Base-by-base conservation (phyloP, 2,888 invertebrate species). In the Pristionchus entomophagus region DNA sequence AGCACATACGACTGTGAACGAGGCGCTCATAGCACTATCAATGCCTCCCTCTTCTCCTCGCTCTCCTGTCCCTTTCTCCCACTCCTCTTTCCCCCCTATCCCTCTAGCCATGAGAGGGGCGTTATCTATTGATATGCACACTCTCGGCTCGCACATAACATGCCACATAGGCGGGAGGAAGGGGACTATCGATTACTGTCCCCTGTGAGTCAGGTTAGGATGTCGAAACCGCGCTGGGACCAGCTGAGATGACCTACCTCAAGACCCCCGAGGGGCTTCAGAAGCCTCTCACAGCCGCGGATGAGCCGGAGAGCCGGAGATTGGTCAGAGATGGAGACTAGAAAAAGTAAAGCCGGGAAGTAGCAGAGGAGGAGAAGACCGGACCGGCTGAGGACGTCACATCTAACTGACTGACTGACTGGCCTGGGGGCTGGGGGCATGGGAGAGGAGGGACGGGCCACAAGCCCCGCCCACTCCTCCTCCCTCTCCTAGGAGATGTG, bases 51-150 rank as follows among this genome's bases (percentile, higher is more conserved):
- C 65, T 1, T 14, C 14, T 35, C 35, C 65, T 65, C 65, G 6
- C 65, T 65, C 65, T 26, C 5, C 35, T 56, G 12, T 56, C 56
- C 19, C 56, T 56, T 5, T 56, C 56, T 56, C 56, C 56, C n/a
- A 5, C 14, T 22, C 56, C n/a, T 22, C n/a, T n/a, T n/a, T n/a
- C 56, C 56, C 19, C 56, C 22, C 19, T 10, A 14, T n/a, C 22
- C 19, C 56, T n/a, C 35, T 26, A 2, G 26, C 56, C 26, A 59
- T 26, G 26, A 59, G 56, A n/a, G 17, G 35, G 41, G 41, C 41
- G 41, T 73, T 73, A 73, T 73, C 73, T 73, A 73, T 73, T 73
- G 73, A 73, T 73, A 73, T 19, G 41, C 45, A 35, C 19, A 29
- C 45, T 6, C 45, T 10, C n/a, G n/a, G n/a, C 35, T 1, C 65